These are phyloP conservation scores for Pachycephala philippinensis DNA, from an alignment of 2,113 vertebrate genomes.

Conservation along the genomic window DNA sequence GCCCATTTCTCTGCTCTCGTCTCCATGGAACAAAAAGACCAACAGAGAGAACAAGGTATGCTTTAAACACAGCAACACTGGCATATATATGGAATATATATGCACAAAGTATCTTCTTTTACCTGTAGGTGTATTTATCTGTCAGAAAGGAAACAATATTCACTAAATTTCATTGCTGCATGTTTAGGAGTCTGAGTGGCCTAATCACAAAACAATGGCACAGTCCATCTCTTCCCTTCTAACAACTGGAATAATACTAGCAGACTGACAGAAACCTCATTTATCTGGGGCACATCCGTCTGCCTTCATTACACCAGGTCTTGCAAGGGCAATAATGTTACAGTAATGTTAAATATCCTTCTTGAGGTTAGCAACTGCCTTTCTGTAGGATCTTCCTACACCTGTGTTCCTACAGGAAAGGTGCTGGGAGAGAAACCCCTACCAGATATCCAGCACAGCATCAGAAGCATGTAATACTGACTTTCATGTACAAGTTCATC, in stretches of 20 bases:
- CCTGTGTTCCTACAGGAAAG: not conserved
- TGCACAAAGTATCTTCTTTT: not conserved
- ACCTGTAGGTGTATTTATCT: not conserved
- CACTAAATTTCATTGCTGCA: not conserved
- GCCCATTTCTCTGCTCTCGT: constrained; percentile 98
- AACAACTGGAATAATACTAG: not conserved
- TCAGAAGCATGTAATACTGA: not conserved
- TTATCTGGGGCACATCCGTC: not conserved
- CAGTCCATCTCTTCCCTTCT: not conserved
- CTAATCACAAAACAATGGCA: not conserved
- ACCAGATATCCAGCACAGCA: not conserved
- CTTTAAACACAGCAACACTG: not conserved
- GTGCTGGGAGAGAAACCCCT: not conserved
- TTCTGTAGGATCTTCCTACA: not conserved
- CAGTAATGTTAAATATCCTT: not conserved
- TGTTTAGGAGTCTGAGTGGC: not conserved
- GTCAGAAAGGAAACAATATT: not conserved
- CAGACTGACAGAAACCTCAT: not conserved
- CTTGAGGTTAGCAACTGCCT: not conserved
- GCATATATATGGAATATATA: not conserved
- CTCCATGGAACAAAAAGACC: constrained; percentile 98
- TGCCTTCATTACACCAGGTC: not conserved
- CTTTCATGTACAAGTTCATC: not conserved
- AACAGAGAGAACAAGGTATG: constrained; percentile 95
- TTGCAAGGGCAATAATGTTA: not conserved